Conservation (phyloP, 2,888 invertebrate species). For the Cyaniris semiargus region DNA sequence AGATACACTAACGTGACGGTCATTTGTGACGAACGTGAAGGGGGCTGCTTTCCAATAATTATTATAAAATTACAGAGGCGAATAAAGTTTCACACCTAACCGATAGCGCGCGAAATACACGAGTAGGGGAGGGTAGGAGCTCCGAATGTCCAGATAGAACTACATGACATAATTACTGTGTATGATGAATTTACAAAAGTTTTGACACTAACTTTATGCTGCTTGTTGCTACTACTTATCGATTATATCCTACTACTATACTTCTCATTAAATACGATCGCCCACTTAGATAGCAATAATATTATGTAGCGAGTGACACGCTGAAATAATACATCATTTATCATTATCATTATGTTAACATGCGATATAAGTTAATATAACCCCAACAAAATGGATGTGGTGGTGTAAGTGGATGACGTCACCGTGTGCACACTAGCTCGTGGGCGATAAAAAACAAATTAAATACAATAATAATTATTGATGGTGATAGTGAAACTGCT, state of each 20-base stretch:
- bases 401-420: background rate
- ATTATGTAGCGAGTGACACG: background rate
- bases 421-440: background rate
- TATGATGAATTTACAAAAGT: too few species aligned
- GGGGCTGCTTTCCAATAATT: background rate
- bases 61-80: background rate
- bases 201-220: too few species aligned
- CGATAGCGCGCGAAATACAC: too few species aligned
- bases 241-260: too few species aligned
- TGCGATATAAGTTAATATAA: background rate
- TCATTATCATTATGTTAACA: background rate
- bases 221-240: too few species aligned
- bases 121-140: too few species aligned
- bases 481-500: conserved; percentile 8
- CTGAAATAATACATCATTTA: background rate
- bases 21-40: background rate
- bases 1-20: conserved; percentile 10
- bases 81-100: too few species aligned
- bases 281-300: too few species aligned
- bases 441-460: conserved; percentile 19
- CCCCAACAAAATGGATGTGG: background rate
- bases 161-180: too few species aligned
- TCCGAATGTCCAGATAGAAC: too few species aligned
- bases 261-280: too few species aligned
- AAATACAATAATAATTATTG: background rate